Evolutionary conservation across 2,797 vertebrate genomes (phyloP).

Genomic region (Eulemur mongoz): DNA sequence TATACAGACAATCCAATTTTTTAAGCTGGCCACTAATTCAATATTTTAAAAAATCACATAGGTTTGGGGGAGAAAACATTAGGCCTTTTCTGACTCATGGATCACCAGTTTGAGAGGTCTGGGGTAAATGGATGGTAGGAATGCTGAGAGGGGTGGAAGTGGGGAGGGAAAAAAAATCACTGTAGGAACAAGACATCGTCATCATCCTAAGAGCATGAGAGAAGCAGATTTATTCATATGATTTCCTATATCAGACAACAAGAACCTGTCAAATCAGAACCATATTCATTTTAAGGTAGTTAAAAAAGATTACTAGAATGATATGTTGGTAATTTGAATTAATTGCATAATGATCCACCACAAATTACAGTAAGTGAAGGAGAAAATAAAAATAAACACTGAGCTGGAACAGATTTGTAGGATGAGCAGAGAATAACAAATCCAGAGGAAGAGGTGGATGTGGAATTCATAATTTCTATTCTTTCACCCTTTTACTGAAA

Average conservation of each 20-base stretch:
- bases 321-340: conserved; percentile 54
- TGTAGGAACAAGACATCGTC: not conserved
- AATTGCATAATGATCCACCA: conserved; percentile 30
- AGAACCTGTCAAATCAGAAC: not conserved
- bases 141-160: not conserved
- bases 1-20: not conserved
- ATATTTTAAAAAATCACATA: not conserved
- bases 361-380: conserved; percentile 17
- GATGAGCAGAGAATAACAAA: not conserved
- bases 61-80: not conserved
- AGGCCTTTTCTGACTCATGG: not conserved
- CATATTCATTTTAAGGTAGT: not conserved
- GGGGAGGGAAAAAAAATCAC: not conserved
- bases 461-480: not conserved
- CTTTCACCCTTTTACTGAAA: not conserved
- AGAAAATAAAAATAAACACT: conserved; percentile 55
- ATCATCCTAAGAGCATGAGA: not conserved
- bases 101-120: not conserved
- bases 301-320: conserved; percentile 50
- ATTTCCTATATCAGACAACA: not conserved
- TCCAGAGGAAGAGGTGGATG: not conserved
- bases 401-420: not conserved
- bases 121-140: not conserved
- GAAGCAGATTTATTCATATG: not conserved
- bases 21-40: not conserved